phyloP scores from a whole-genome alignment of 2,888 invertebrate species.

The Temnothorax rugatulus region DNA sequence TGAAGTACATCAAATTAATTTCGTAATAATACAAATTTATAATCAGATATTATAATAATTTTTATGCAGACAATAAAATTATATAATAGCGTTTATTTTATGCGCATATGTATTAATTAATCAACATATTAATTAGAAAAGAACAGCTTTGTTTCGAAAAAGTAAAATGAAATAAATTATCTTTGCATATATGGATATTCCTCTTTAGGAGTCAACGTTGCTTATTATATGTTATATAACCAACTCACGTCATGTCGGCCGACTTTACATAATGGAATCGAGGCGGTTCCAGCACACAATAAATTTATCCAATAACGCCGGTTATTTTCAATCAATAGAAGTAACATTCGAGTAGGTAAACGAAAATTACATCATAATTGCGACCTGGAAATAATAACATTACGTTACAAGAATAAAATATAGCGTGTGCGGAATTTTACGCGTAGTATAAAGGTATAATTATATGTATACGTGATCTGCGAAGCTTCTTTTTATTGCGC shows the following conservation, averaged over 20 bases:
- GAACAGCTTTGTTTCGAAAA: background rate
- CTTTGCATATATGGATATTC: background rate
- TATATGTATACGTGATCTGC: background rate
- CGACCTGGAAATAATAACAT: background rate
- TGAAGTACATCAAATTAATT: background rate
- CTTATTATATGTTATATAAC: constrained; percentile 60
- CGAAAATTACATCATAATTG: constrained; percentile 13
- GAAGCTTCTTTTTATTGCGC: background rate
- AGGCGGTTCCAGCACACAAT: constrained; percentile 33
- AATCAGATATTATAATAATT: background rate
- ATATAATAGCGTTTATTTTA: background rate
- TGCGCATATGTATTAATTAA: background rate
- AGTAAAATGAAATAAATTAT: background rate
- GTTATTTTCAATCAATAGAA: constrained; percentile 33
- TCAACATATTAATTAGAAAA: background rate
- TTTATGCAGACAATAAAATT: background rate
- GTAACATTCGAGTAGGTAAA: constrained; percentile 2
- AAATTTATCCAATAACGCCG: constrained; percentile 36
- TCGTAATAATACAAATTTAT: background rate
- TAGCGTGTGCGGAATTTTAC: background rate
- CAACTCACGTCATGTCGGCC: constrained; percentile 43
- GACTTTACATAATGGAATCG: constrained; percentile 60
- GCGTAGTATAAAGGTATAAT: background rate
- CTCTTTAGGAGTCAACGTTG: constrained; percentile 20
- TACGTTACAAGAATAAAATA: constrained; percentile 2